Evolutionary conservation across 2,888 invertebrate species (phyloP).

Genomic region (Tubulanus polymorphus): DNA sequence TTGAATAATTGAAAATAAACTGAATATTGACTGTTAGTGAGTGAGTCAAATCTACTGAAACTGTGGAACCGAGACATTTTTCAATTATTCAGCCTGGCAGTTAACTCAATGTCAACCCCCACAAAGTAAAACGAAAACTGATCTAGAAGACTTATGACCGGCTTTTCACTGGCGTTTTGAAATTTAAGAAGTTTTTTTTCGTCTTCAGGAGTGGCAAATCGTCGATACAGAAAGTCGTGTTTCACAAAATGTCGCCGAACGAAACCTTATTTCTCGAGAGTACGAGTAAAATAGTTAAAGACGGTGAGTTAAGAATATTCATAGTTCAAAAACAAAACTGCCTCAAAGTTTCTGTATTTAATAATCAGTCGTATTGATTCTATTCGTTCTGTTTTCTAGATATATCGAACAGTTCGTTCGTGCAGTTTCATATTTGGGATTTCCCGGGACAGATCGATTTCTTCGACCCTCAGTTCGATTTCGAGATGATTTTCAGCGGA

Average conservation of each 20-base stretch:
- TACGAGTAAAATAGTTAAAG: slow-evolving; percentile 96
- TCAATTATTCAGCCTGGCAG: no score
- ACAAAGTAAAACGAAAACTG: no score
- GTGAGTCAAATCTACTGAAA: no score
- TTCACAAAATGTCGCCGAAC: slow-evolving; percentile 99
- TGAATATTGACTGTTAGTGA: no score
- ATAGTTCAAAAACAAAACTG: background rate
- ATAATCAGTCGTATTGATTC: background rate
- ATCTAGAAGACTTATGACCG: no score
- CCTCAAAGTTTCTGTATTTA: slow-evolving; percentile 1
- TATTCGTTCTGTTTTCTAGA: slow-evolving; percentile 58
- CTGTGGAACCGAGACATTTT: no score
- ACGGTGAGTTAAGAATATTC: slow-evolving; percentile 56
- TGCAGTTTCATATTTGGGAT: slow-evolving; percentile 99
- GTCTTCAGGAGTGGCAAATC: slow-evolving; percentile 89
- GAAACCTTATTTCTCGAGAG: slow-evolving; percentile 98
- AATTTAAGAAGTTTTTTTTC: no score
- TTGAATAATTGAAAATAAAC: no score
- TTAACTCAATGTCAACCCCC: no score
- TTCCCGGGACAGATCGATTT: slow-evolving; percentile 99
- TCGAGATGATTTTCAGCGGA: slow-evolving; percentile 92
- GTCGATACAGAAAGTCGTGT: slow-evolving; percentile 99
- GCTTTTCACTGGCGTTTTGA: no score
- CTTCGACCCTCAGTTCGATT: slow-evolving; percentile 93
- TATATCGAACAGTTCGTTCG: slow-evolving; percentile 94